Evolutionary conservation across 2,797 vertebrate species (phyloP).

Genomic region (Benthosema pterotum): DNA sequence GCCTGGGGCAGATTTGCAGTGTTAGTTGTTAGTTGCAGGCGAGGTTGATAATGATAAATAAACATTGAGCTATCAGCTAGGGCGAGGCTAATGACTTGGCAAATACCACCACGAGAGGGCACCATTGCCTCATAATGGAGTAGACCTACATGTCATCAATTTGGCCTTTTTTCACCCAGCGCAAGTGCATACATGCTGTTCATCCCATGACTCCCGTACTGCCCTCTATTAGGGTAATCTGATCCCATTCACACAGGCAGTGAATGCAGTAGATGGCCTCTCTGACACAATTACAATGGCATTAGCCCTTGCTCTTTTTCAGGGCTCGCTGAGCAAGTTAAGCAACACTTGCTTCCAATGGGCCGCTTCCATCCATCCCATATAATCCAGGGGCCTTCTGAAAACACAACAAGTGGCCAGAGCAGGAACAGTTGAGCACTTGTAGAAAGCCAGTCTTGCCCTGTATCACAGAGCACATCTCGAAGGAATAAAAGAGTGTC

Average conservation of each 20-base stretch:
- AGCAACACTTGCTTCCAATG: neutral
- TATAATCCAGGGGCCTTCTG: slow-evolving; percentile 3
- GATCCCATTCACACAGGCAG: slow-evolving; percentile 22
- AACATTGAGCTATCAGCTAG: neutral
- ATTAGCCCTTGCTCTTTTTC: neutral
- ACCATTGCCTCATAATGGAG: slow-evolving; percentile 19
- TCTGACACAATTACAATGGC: no score
- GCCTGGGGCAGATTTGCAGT: no score
- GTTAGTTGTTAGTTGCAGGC: no score
- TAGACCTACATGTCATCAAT: neutral
- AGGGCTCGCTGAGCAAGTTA: neutral
- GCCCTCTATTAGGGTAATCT: slow-evolving; percentile 13
- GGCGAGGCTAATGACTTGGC: neutral
- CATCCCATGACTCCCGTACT: slow-evolving; percentile 33
- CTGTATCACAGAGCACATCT: slow-evolving; percentile 37
- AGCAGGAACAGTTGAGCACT: slow-evolving; percentile 23
- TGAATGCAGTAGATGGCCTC: slow-evolving; percentile 1
- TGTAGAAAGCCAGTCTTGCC: slow-evolving; percentile 28
- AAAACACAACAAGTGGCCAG: slow-evolving; percentile 8
- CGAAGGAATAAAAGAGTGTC: slow-evolving; percentile 61
- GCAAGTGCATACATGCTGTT: slow-evolving; percentile 3
- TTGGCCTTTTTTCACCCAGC: neutral
- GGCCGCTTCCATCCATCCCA: neutral
- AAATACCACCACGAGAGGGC: slow-evolving; percentile 47
- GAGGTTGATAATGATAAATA: no score